Base-by-base conservation (phyloP, 1,140 invertebrate species). In the Samia ricini region DNA sequence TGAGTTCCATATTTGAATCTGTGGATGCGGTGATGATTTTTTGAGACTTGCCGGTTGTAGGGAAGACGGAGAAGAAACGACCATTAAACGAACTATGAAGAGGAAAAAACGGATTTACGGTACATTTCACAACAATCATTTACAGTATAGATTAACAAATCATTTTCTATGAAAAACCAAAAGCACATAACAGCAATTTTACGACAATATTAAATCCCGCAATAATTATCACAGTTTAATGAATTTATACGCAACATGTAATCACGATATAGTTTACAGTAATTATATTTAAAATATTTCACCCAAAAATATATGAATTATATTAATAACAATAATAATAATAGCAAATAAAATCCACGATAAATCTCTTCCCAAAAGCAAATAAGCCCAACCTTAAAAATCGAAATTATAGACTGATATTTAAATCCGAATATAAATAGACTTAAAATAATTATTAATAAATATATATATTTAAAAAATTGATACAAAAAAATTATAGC, bases 351-450 rank as follows among this genome's bases (percentile, higher is more conserved):
- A 23, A 62, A 63, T 50, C 63, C 66, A 66, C 67, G 68, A 67
- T 51, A 63, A 65, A 71, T 63, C 12, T 26, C 24, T 77, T 74
- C 81, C 85, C 82, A 61, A 83, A 74, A 52, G 51, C 81, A 83
- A 83, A 67, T 79, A 74, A 71, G 77, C 79, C 80, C 74, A 80
- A 83, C 83, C 79, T 84, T 82, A 83, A 68, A 74, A 88, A 89
- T 81, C 85, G 88, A 84, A 88, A 87, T 88, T 84, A 80, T 90
- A 90, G 88, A 90, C 88, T 90, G 88, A 90, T 88, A 81, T 90
- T 81, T 81, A 85, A 85, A 84, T 81, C 82, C 81, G 75, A 82
- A 86, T 57, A 76, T 84, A 83, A 50, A 69, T 61, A 74, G 51
- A 71, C 62, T 70, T 69, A 76, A 70, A 76, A 75, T 59, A 65